A percentile compares a stretch with the other conserved stretches of the same genome.
These are phyloP conservation scores for Sceloporus undulatus DNA, from an alignment of 2,113 vertebrate genomes.

Conservation along the genomic window DNA sequence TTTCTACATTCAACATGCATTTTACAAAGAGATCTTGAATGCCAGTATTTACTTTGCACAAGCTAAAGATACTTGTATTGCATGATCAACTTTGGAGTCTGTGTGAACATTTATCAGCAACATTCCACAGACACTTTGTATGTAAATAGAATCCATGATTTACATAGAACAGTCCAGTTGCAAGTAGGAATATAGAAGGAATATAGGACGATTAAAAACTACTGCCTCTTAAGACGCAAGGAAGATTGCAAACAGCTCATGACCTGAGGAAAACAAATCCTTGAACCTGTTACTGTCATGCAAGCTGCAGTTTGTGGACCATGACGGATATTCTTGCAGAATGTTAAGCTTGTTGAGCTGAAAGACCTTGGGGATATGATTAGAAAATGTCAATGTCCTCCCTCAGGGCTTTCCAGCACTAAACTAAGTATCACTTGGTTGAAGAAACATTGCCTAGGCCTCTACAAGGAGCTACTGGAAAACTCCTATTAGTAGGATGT, in stretches of 20 bases:
- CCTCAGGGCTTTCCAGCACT: slow-evolving; percentile 63
- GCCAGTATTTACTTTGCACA: background rate
- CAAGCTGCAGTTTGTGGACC: slow-evolving; percentile 72
- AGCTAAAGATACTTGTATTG: slow-evolving; percentile 15
- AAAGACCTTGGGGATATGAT: slow-evolving; percentile 73
- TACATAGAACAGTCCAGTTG: slow-evolving; percentile 18
- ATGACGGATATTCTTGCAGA: slow-evolving; percentile 73
- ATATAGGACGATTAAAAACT: slow-evolving; percentile 24
- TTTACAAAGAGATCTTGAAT: background rate
- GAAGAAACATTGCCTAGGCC: slow-evolving; percentile 65
- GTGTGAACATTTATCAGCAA: background rate
- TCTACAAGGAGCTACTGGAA: slow-evolving; percentile 59
- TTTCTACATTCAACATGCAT: background rate
- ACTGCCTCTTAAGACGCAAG: slow-evolving; percentile 57
- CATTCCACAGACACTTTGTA: background rate
- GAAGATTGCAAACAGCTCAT: slow-evolving; percentile 67
- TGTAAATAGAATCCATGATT: slow-evolving; percentile 13
- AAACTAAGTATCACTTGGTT: slow-evolving; percentile 66
- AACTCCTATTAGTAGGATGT: slow-evolving; percentile 59
- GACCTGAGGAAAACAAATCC: slow-evolving; percentile 67
- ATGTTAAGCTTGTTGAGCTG: slow-evolving; percentile 73
- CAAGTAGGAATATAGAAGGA: slow-evolving; percentile 34
- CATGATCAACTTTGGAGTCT: background rate
- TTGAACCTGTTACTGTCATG: slow-evolving; percentile 78
- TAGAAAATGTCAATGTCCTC: slow-evolving; percentile 72